Evolutionary conservation across 2,113 vertebrate genomes (phyloP).

Genomic region (Promerops cafer): DNA sequence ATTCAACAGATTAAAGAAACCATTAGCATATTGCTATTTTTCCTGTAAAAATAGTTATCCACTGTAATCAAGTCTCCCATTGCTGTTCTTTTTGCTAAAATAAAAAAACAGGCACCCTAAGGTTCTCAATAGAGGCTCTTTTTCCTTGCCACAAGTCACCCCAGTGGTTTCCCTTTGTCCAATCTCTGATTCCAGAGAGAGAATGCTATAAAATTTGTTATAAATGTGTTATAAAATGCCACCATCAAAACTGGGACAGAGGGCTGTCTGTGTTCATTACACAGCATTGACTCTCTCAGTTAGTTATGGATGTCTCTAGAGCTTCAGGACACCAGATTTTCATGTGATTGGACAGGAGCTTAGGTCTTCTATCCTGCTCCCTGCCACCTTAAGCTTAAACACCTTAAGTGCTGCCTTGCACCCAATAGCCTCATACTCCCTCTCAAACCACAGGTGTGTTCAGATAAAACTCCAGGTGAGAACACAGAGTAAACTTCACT

Average conservation of each 20-base stretch:
- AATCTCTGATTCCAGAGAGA: not conserved
- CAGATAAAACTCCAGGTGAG: not conserved
- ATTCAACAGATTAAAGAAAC: not conserved
- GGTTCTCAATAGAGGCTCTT: not conserved
- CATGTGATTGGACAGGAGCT: not conserved
- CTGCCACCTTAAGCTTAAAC: not conserved
- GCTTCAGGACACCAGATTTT: not conserved
- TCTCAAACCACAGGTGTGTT: accelerated
- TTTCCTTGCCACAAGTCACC: not conserved
- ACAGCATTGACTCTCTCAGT: not conserved
- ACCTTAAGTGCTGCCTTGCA: not conserved
- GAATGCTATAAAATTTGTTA: not conserved
- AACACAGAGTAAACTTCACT: not conserved
- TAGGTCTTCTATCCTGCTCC: not conserved
- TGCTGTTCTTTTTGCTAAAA: not conserved
- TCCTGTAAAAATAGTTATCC: not conserved
- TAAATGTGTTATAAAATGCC: not conserved
- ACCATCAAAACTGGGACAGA: not conserved
- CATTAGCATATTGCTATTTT: not conserved
- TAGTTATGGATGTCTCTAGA: not conserved
- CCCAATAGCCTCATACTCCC: not conserved
- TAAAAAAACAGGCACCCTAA: not conserved
- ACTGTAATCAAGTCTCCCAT: not conserved
- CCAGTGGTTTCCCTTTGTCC: not conserved
- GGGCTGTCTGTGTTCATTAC: not conserved